Percentiles rank a stretch among this genome's conserved stretches.
Conservation (phyloP, 2,113 vertebrate genomes). For the Bolborhynchus lineola region DNA sequence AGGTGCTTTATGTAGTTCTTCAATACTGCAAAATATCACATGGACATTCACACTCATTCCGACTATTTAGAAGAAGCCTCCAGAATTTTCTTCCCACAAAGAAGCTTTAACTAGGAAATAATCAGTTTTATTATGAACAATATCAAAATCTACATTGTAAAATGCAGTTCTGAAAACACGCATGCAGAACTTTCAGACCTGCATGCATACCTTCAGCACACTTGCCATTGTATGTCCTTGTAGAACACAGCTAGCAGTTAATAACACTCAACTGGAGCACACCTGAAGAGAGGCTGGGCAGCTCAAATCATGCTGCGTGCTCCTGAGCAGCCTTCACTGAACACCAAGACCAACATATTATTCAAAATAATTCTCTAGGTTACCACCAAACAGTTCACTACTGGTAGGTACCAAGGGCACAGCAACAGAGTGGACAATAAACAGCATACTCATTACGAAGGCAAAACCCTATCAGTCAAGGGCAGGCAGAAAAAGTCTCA, state of each 20-base stretch:
- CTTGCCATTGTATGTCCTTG: background rate
- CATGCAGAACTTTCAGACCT: background rate
- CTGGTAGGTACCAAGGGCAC: background rate
- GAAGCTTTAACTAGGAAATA: background rate
- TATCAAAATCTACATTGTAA: background rate
- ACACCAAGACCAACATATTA: background rate
- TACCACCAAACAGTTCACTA: background rate
- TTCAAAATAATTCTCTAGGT: background rate
- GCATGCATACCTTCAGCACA: background rate
- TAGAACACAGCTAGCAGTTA: background rate
- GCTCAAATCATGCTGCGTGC: background rate
- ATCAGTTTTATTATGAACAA: background rate
- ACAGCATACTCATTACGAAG: background rate
- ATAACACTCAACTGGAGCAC: background rate
- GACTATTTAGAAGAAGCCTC: constrained; percentile 1
- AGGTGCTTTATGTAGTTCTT: constrained; percentile 52
- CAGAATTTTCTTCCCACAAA: background rate
- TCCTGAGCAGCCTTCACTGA: background rate
- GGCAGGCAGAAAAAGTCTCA: background rate
- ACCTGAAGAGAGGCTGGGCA: background rate
- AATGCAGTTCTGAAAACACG: background rate
- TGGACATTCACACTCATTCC: background rate
- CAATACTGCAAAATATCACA: constrained; percentile 44
- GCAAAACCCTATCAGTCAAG: background rate
- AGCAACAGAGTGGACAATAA: background rate